Evolutionary conservation across 2,797 vertebrate genomes (phyloP), one percentile per base, ranked within the genome.

Genomic region (Rhodeus uyekii): DNA sequence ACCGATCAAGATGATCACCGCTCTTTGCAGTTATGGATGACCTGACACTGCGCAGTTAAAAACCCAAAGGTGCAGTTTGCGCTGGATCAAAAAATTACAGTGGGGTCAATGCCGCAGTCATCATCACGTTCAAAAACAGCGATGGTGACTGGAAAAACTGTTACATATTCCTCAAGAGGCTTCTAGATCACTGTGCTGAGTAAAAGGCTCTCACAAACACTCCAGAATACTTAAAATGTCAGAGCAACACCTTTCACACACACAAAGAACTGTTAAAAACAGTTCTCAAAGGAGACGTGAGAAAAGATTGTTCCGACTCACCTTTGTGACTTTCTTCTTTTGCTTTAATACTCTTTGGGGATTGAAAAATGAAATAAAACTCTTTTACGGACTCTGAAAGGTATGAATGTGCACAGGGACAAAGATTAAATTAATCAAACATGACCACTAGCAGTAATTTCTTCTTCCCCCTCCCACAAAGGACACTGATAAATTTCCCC

Each of bases 31-130:
- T 81, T 78, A 73, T 82, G 68, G 67, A 78, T 39, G 75, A 78
- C 60, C 18, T 78, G 27, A 8, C 39, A 16, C 42, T 1, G 68
- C 19, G 32, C 60, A 34, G 38, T 73, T 55, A 38, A 63, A 76
- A 83, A 75, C 83, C 68, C 74, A 76, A 81, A 79, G 36, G 58
- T 78, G 61, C 68, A 42, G 69, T 68, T 80, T 75, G 42, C 48
- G 67, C 39, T 36, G 36, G 82, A 78, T 83, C 36, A 65, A 63
- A 83, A 50, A 32, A 73, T 76, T 79, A 78, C 75, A 65, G 63
- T 27, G 24, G 83, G 50, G 74, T 63, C 78, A 68, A 9, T 50
- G 53, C 73, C 38, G 14, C 53, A 48, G 67, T 55, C 24, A 67
- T 53, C 83, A 64, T 64, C 69, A 74, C 55, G 8, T 80, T 80